A percentile compares a stretch with the other conserved stretches of the same genome.
These are phyloP conservation scores for Bombyx mandarina DNA, from an alignment of 1,140 invertebrate species.

Conservation along the genomic window DNA sequence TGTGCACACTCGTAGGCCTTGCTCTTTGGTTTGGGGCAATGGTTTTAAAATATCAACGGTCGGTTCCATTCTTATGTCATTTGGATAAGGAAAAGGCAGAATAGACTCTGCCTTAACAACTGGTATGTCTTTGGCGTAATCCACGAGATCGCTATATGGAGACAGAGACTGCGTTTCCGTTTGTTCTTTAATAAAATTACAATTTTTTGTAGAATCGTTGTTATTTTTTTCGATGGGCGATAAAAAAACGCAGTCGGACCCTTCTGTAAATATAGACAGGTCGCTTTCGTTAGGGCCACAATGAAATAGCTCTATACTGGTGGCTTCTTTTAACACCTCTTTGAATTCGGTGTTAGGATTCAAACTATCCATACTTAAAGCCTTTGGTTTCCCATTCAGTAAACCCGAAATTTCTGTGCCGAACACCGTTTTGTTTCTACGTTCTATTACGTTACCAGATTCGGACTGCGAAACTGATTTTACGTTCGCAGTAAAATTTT, in stretches of 20 bases:
- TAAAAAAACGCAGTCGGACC: slow-evolving; percentile 46
- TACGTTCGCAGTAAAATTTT: slow-evolving; percentile 14
- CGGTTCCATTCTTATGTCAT: slow-evolving; percentile 21
- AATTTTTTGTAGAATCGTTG: background rate
- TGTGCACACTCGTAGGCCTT: slow-evolving; percentile 10
- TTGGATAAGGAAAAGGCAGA: slow-evolving; percentile 40
- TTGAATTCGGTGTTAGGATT: slow-evolving; percentile 33
- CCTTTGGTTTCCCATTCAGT: slow-evolving; percentile 53
- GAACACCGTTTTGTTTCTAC: slow-evolving; percentile 36
- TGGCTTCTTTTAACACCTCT: slow-evolving; percentile 49
- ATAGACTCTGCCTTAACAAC: slow-evolving; percentile 43
- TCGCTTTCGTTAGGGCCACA: slow-evolving; percentile 26
- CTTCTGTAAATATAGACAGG: slow-evolving; percentile 39
- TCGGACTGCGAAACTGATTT: slow-evolving; percentile 32
- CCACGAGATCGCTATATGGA: background rate
- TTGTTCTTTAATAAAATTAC: no score
- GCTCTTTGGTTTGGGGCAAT: background rate
- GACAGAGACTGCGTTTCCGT: no score
- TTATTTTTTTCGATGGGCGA: slow-evolving; percentile 32
- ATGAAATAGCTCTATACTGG: slow-evolving; percentile 39
- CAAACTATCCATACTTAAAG: slow-evolving; percentile 56
- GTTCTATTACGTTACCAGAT: slow-evolving; percentile 21
- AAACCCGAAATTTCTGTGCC: slow-evolving; percentile 39
- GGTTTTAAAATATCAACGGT: slow-evolving; percentile 10
- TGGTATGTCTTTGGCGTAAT: slow-evolving; percentile 17